These are phyloP conservation scores for Loriculus beryllinus DNA, from an alignment of 2,797 vertebrate genomes.

Conservation along the genomic window DNA sequence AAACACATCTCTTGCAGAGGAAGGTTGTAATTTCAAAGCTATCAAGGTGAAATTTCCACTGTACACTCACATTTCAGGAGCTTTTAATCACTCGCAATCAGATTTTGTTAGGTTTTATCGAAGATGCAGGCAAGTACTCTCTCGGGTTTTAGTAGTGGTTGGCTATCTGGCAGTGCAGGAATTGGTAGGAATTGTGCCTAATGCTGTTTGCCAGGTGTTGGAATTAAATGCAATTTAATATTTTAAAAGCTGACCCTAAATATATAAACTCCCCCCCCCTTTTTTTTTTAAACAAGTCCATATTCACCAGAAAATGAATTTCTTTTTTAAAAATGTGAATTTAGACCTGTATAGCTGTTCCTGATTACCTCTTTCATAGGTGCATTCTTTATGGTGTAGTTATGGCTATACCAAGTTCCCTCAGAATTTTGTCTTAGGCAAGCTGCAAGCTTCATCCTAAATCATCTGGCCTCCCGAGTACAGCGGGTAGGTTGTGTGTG, in stretches of 20 bases:
- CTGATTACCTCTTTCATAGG: not conserved
- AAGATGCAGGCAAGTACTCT: not conserved
- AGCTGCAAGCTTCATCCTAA: not conserved
- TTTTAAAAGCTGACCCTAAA: not conserved
- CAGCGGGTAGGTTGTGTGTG: not conserved
- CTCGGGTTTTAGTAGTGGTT: not conserved
- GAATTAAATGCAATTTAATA: not conserved
- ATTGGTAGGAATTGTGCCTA: not conserved
- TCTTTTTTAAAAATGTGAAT: not conserved
- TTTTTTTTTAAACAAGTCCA: not conserved
- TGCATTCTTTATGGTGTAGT: rapidly evolving
- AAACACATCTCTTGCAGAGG: not conserved
- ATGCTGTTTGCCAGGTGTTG: not conserved
- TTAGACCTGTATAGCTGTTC: not conserved
- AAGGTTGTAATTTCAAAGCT: not conserved
- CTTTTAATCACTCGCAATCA: not conserved
- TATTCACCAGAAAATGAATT: not conserved
- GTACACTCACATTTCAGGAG: not conserved
- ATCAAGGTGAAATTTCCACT: not conserved
- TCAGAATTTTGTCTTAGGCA: not conserved
- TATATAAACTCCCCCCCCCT: not conserved
- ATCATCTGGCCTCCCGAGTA: rapidly evolving
- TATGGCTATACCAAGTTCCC: not conserved
- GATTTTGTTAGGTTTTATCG: not conserved
- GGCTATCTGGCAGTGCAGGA: not conserved